Evolutionary conservation across 2,797 vertebrate species (phyloP).

Genomic region (Myripristis jacobus): DNA sequence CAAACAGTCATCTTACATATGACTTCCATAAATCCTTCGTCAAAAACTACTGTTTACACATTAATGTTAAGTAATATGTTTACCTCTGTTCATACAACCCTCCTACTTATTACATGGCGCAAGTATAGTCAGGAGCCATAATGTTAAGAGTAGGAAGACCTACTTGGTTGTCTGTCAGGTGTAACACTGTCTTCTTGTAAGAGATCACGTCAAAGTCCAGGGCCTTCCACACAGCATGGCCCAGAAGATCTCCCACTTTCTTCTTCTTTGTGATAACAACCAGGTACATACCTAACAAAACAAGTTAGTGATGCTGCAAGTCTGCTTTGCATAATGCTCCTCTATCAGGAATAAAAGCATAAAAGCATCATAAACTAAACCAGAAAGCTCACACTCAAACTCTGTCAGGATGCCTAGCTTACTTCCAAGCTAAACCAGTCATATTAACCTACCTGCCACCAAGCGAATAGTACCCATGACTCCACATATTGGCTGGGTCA

Average conservation of each 20-base stretch:
- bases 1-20: too few relatives aligned
- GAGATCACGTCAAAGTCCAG: constrained; percentile 94
- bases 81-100: too few relatives aligned
- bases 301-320: background rate
- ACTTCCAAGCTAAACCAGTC: background rate
- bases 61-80: too few relatives aligned
- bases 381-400: too few relatives aligned
- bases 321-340: too few relatives aligned
- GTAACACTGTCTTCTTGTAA: constrained; percentile 96
- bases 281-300: constrained; percentile 89
- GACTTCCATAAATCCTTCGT: too few relatives aligned
- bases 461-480: constrained; percentile 93
- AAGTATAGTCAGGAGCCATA: background rate
- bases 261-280: constrained; percentile 96
- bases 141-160: background rate
- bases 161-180: constrained; percentile 96
- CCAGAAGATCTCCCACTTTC: constrained; percentile 94
- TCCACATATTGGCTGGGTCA: constrained; percentile 90
- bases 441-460: constrained; percentile 89
- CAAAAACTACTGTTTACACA: too few relatives aligned
- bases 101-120: too few relatives aligned
- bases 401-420: too few relatives aligned
- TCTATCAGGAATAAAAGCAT: background rate
- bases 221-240: constrained; percentile 93
- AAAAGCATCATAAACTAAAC: too few relatives aligned